Percentiles rank a stretch among this genome's conserved stretches.
Evolutionary conservation across 2,113 vertebrate species (phyloP).

Genomic region (Lota lota): DNA sequence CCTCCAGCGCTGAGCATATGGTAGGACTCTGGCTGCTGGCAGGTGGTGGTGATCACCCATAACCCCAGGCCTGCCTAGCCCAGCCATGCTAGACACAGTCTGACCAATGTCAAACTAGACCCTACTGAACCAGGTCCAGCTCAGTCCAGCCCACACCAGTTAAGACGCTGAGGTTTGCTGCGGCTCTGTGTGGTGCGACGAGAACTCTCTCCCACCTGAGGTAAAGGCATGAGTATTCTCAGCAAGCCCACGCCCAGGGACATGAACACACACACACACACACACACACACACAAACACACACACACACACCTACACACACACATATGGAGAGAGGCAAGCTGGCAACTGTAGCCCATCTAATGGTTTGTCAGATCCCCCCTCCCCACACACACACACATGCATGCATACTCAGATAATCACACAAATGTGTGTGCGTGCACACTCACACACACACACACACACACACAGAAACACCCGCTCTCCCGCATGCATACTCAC

Average conservation of each 20-base stretch:
- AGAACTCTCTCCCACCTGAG: conserved; percentile 42
- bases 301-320: conserved; percentile 1
- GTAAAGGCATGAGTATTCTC: conserved; percentile 43
- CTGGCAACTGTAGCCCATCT: conserved; percentile 27
- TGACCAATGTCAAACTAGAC: conserved; percentile 50
- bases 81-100: conserved; percentile 61
- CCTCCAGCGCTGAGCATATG: conserved; percentile 66
- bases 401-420: no score
- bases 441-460: not conserved
- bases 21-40: conserved; percentile 63
- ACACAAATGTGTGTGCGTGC: not conserved
- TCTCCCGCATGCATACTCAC: no score
- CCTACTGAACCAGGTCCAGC: conserved; percentile 14
- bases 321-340: conserved; percentile 37
- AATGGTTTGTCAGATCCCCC: conserved; percentile 38
- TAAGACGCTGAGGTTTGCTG: conserved; percentile 30
- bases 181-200: not conserved
- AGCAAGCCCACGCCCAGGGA: conserved; percentile 53
- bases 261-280: conserved; percentile 44
- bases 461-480: no score
- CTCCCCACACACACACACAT: conserved; percentile 6
- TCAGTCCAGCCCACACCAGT: conserved; percentile 45
- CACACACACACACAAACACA: conserved; percentile 37
- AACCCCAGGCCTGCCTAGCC: conserved; percentile 57
- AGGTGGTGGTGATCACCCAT: conserved; percentile 60